A percentile compares a stretch with the other conserved stretches of the same genome.
These are phyloP conservation scores for Mastomys coucha DNA, from an alignment of 2,113 vertebrate genomes.

Conservation along the genomic window DNA sequence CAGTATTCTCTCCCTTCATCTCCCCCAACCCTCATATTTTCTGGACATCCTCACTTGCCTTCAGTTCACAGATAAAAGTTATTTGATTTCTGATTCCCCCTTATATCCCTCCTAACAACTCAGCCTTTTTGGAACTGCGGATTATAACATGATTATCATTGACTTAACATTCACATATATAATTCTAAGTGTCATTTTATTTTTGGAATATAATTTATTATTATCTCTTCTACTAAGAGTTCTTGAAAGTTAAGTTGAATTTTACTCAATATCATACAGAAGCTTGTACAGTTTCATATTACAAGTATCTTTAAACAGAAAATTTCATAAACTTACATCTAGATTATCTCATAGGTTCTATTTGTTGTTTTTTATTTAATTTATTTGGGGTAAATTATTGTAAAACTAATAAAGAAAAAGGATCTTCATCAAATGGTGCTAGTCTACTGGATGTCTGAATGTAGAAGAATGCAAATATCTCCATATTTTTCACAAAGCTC, in stretches of 20 bases:
- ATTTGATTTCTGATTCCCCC: too few relatives aligned
- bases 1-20: too few relatives aligned
- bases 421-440: too few relatives aligned
- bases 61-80: too few relatives aligned
- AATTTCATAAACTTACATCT: background rate
- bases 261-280: background rate
- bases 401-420: background rate
- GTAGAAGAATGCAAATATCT: too few relatives aligned
- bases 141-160: too few relatives aligned
- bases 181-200: background rate
- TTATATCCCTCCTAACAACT: too few relatives aligned
- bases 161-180: background rate
- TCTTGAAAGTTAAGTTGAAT: background rate
- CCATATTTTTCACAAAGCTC: too few relatives aligned
- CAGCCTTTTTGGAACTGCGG: too few relatives aligned
- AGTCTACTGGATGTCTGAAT: too few relatives aligned
- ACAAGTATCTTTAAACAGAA: background rate
- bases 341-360: background rate
- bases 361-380: background rate
- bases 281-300: background rate
- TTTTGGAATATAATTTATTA: background rate
- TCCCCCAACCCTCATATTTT: too few relatives aligned
- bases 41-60: too few relatives aligned
- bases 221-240: background rate
- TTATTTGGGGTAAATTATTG: background rate